Conservation (phyloP, 2,797 vertebrate genomes). For the Cossypha niveicapilla region DNA sequence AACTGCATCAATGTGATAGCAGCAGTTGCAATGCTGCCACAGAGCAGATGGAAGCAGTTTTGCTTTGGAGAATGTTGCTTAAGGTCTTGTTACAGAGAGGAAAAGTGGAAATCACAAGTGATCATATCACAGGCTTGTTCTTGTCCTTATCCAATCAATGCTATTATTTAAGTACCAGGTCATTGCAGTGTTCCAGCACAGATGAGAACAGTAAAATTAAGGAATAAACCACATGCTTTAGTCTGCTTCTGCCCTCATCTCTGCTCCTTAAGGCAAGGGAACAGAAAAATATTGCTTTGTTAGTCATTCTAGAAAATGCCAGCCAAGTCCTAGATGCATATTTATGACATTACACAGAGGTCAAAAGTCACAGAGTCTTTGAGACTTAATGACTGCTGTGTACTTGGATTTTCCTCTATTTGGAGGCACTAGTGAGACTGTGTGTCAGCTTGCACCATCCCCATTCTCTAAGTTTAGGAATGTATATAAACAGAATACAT, state of each 20-base stretch:
- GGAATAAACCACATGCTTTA: background rate
- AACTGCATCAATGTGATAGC: background rate
- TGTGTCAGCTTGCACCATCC: background rate
- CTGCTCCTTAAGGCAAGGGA: background rate
- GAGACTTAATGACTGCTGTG: background rate
- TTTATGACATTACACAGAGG: background rate
- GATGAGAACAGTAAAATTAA: background rate
- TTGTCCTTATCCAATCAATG: background rate
- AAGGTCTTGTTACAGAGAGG: background rate
- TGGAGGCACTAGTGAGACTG: background rate
- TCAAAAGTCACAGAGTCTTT: background rate
- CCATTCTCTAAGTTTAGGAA: background rate
- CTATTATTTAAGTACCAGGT: background rate
- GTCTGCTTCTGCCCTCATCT: background rate
- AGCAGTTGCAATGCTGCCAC: background rate
- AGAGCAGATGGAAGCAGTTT: background rate
- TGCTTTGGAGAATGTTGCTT: background rate
- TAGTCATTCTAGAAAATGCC: background rate
- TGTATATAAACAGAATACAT: background rate
- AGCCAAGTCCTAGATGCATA: background rate
- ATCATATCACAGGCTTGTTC: background rate
- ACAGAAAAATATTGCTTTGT: background rate
- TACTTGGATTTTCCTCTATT: background rate
- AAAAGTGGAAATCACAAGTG: background rate
- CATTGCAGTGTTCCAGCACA: background rate